A percentile compares a stretch with the other conserved stretches of the same genome.
phyloP scores from a whole-genome alignment of 1,140 invertebrate genomes.

The Trichonephila clavata region DNA sequence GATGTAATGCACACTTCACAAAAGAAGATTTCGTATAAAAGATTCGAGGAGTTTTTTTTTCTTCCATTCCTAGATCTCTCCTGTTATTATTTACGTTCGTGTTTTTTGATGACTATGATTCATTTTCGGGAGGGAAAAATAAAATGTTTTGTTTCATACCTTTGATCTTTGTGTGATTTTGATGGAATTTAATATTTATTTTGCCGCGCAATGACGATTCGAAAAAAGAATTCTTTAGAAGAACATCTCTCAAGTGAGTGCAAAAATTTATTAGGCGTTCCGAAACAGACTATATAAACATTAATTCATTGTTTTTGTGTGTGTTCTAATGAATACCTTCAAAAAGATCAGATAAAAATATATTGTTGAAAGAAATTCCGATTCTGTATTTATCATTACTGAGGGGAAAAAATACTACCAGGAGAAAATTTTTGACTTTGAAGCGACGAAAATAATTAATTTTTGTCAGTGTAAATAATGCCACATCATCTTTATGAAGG shows the following conservation, averaged over 20 bases:
- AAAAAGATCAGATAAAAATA: not conserved
- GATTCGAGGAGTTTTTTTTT: not conserved
- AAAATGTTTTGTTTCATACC: not conserved
- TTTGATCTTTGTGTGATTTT: slow-evolving; percentile 2
- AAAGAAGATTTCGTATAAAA: slow-evolving; percentile 14
- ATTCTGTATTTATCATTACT: too few species aligned
- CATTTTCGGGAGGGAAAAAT: not conserved
- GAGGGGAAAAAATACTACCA: too few species aligned
- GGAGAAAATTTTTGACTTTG: too few species aligned
- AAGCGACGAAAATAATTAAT: too few species aligned
- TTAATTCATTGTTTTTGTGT: not conserved
- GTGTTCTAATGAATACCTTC: not conserved
- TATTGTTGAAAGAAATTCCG: not conserved
- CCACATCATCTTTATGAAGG: too few species aligned
- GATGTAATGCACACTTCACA: not conserved
- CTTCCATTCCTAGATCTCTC: not conserved
- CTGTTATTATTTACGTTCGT: not conserved
- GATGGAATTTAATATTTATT: slow-evolving; percentile 3
- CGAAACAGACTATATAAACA: not conserved
- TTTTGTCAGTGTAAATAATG: too few species aligned
- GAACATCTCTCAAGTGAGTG: not conserved
- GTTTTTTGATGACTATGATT: not conserved
- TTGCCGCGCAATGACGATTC: not conserved
- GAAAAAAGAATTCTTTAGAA: not conserved
- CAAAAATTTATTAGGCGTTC: not conserved